Evolutionary conservation across 1,140 invertebrate genomes (phyloP).

Genomic region (Brachionus manjavacas): DNA sequence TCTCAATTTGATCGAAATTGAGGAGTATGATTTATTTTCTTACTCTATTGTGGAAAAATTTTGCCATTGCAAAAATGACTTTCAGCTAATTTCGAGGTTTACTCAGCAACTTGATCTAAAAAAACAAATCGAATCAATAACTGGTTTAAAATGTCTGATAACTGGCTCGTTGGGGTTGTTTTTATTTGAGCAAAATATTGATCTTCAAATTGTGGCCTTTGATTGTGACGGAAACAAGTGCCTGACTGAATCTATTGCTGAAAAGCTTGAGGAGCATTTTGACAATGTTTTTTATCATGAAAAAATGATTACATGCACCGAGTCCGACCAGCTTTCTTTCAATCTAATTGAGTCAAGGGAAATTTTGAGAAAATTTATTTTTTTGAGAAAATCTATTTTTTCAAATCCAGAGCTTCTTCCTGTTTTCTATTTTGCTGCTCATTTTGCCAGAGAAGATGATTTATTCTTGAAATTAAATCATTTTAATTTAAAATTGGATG

Average conservation of each 20-base stretch:
- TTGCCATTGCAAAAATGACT: neutral
- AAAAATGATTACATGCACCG: neutral
- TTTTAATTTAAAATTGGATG: neutral
- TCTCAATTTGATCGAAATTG: neutral
- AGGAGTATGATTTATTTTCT: neutral
- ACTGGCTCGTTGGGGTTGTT: neutral
- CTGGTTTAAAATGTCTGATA: neutral
- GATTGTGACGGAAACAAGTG: neutral
- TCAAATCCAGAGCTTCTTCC: neutral
- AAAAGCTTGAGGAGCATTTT: neutral
- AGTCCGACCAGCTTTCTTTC: neutral
- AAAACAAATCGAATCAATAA: neutral
- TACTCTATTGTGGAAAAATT: slow-evolving; percentile 1
- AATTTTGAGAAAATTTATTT: neutral
- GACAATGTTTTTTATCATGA: neutral
- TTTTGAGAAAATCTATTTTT: neutral
- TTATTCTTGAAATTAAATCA: neutral
- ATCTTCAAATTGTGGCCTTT: neutral
- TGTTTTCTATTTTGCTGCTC: neutral
- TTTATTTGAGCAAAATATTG: neutral
- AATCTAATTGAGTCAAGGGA: neutral
- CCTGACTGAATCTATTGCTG: neutral
- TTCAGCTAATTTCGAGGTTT: neutral
- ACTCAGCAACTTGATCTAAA: neutral
- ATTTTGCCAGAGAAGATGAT: neutral